A percentile compares a stretch with the other conserved stretches of the same genome.
phyloP scores from a whole-genome alignment of 1,140 invertebrate species.

The Euwallacea fornicatus region DNA sequence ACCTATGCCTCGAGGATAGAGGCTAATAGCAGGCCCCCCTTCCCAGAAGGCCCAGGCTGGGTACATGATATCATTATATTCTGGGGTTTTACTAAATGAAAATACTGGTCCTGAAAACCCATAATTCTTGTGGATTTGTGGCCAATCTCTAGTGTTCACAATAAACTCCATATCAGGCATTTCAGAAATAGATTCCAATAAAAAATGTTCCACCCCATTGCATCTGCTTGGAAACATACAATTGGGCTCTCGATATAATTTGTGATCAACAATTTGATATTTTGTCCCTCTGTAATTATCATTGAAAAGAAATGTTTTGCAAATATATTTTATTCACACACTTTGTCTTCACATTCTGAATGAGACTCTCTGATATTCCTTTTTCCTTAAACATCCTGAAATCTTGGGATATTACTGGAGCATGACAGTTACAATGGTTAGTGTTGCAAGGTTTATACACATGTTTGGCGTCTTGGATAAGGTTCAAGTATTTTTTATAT shows the following conservation, averaged over 20 bases:
- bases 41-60: slow-evolving; percentile 98
- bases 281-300: slow-evolving; percentile 65
- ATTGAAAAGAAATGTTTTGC: slow-evolving; percentile 14
- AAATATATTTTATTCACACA: slow-evolving; percentile 48
- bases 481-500: slow-evolving; percentile 48
- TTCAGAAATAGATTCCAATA: slow-evolving; percentile 64
- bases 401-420: slow-evolving; percentile 67
- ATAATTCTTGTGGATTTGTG: slow-evolving; percentile 73
- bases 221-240: slow-evolving; percentile 94
- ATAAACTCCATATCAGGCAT: slow-evolving; percentile 85
- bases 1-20: slow-evolving; percentile 89
- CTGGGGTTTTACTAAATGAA: slow-evolving; percentile 90
- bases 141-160: slow-evolving; percentile 91
- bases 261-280: slow-evolving; percentile 84
- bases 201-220: slow-evolving; percentile 89
- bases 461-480: slow-evolving; percentile 53
- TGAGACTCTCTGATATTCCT: slow-evolving; percentile 67
- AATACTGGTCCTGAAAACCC: slow-evolving; percentile 76
- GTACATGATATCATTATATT: slow-evolving; percentile 93
- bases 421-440: slow-evolving; percentile 65
- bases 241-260: slow-evolving; percentile 77
- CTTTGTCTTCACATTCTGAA: slow-evolving; percentile 63
- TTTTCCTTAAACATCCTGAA: slow-evolving; percentile 67
- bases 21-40: slow-evolving; percentile 90
- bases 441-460: slow-evolving; percentile 55